Percentiles rank a stretch among this genome's conserved stretches.
Conservation (phyloP, 2,888 invertebrate species). For the Podotricha telesiphe region DNA sequence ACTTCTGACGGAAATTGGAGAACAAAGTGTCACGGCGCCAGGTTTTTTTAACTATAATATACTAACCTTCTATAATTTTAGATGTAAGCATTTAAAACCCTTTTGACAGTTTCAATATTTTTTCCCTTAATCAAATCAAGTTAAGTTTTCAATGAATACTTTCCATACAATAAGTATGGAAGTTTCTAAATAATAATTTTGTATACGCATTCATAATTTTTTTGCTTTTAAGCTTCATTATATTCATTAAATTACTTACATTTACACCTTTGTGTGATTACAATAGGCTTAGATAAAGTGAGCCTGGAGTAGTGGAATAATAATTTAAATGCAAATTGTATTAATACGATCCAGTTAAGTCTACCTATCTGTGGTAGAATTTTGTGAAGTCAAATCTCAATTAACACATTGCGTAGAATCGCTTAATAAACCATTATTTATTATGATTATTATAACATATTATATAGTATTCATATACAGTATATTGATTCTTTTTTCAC, state of each 20-base stretch:
- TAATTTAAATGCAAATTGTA: slow-evolving; percentile 50
- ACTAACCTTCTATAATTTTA: too few species aligned
- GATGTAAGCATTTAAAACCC: not conserved
- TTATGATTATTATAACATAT: not conserved
- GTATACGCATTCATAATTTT: not conserved
- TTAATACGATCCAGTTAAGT: slow-evolving; percentile 38
- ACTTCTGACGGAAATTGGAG: too few species aligned
- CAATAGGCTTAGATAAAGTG: slow-evolving; percentile 44
- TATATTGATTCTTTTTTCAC: too few species aligned
- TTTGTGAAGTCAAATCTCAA: slow-evolving; percentile 5
- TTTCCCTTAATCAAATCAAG: not conserved
- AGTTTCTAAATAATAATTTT: not conserved
- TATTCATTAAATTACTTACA: slow-evolving; percentile 31
- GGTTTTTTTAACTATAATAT: too few species aligned
- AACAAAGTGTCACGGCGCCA: too few species aligned
- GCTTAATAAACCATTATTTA: not conserved
- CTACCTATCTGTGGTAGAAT: slow-evolving; percentile 13
- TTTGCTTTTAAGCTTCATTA: slow-evolving; percentile 29
- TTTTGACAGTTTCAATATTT: not conserved
- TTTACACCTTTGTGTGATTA: slow-evolving; percentile 38
- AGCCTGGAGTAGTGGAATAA: slow-evolving; percentile 46
- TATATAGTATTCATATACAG: too few species aligned
- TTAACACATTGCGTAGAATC: not conserved
- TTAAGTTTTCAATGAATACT: not conserved
- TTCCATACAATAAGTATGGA: slow-evolving; percentile 20